These are phyloP conservation scores for Crambe crambe DNA, from an alignment of 37 sponge, comb jelly and placozoan species.

Conservation along the genomic window DNA sequence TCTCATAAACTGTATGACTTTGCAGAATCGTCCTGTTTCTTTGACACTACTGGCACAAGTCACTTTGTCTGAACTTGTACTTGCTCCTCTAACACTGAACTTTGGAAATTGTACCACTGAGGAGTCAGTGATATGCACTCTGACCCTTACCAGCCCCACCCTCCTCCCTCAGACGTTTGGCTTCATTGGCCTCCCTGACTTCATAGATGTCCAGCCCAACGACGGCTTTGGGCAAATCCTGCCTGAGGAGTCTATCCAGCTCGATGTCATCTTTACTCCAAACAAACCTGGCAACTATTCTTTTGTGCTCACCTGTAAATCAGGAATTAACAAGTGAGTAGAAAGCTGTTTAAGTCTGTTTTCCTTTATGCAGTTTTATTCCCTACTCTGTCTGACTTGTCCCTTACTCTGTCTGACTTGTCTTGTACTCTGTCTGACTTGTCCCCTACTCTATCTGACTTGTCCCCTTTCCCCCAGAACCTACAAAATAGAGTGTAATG, in stretches of 20 bases:
- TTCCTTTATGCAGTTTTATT: not conserved
- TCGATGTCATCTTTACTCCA: conserved; percentile 79
- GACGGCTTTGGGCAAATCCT: conserved; percentile 91
- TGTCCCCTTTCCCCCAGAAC: too few species aligned
- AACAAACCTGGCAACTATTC: conserved; percentile 44
- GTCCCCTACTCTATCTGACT: too few species aligned
- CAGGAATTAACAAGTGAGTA: conserved; percentile 44
- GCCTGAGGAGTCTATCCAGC: conserved; percentile 72
- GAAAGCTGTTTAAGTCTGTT: not conserved
- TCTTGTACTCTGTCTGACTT: not conserved
- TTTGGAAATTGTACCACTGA: conserved; percentile 84
- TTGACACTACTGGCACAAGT: conserved; percentile 67
- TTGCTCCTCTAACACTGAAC: conserved; percentile 51
- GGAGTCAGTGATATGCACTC: conserved; percentile 64
- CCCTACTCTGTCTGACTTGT: not conserved
- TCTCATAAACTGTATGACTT: too few species aligned
- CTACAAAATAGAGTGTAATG: conserved; percentile 59
- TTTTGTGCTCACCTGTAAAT: conserved; percentile 60
- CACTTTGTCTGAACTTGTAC: conserved; percentile 63
- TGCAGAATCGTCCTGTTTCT: conserved; percentile 57
- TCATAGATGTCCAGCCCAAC: conserved; percentile 76
- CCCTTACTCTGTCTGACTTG: too few species aligned
- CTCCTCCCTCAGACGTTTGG: conserved; percentile 84
- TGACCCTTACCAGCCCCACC: conserved; percentile 74
- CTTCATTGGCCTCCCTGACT: conserved; percentile 75